phyloP scores from a whole-genome alignment of 2,888 invertebrate genomes.

The Zeuzera pyrina region DNA sequence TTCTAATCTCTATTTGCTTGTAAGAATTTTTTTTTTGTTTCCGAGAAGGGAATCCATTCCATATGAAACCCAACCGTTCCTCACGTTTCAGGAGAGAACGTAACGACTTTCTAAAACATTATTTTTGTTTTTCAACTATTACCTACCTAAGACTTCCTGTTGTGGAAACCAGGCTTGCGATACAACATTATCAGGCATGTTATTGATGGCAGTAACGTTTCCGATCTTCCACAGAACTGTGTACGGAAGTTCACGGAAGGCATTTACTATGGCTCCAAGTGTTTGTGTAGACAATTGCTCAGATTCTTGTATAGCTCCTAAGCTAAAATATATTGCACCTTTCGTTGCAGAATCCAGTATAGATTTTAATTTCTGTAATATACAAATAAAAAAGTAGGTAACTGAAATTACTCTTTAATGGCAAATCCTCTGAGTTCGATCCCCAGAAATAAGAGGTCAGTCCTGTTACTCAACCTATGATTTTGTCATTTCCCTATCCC shows the following conservation, averaged over 20 bases:
- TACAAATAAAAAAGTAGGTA: too few species aligned
- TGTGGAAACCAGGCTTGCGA: slow-evolving; percentile 69
- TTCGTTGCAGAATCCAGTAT: slow-evolving; percentile 49
- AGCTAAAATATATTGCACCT: slow-evolving; percentile 63
- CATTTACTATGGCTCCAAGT: slow-evolving; percentile 47
- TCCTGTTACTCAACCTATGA: too few species aligned
- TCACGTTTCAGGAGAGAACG: too few species aligned
- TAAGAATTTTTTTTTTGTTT: too few species aligned
- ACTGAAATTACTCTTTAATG: too few species aligned
- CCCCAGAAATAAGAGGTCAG: too few species aligned
- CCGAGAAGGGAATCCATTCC: too few species aligned
- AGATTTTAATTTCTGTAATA: slow-evolving; percentile 41
- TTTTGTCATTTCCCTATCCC: too few species aligned
- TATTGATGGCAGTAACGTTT: slow-evolving; percentile 40
- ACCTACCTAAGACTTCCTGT: slow-evolving; percentile 64
- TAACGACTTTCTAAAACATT: too few species aligned
- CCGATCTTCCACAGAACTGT: slow-evolving; percentile 70
- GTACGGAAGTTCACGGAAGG: slow-evolving; percentile 60
- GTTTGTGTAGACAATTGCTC: slow-evolving; percentile 46
- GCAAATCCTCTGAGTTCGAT: too few species aligned
- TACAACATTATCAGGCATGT: slow-evolving; percentile 56
- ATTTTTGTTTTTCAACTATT: neutral
- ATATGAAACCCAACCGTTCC: too few species aligned
- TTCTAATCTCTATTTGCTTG: too few species aligned
- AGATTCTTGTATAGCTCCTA: slow-evolving; percentile 64